These are phyloP conservation scores for Calameuta pallipes DNA, from an alignment of 2,888 invertebrate genomes.

Conservation along the genomic window DNA sequence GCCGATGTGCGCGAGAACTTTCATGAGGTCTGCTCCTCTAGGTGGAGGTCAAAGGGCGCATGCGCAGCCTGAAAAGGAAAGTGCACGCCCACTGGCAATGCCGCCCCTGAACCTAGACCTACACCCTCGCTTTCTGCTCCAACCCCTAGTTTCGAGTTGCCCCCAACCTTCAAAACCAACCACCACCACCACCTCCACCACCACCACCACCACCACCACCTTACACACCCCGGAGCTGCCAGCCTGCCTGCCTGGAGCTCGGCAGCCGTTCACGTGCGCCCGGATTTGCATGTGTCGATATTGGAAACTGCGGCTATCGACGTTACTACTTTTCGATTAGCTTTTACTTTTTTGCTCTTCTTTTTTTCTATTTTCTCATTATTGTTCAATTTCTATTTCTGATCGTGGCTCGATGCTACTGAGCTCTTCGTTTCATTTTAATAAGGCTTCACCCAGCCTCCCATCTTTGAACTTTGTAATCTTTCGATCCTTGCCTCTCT, in stretches of 20 bases:
- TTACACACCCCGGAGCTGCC: conserved; percentile 12
- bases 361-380: not conserved
- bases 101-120: conserved; percentile 62
- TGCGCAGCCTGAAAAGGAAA: conserved; percentile 63
- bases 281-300: not conserved
- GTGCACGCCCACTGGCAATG: conserved; percentile 59
- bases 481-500: not conserved
- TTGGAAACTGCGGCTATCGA: not conserved
- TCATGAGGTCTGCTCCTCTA: not conserved
- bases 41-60: conserved; percentile 38
- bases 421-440: not conserved
- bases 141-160: conserved; percentile 50
- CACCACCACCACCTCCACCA: not conserved
- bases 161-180: conserved; percentile 60
- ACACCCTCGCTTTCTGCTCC: conserved; percentile 46
- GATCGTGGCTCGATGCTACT: not conserved
- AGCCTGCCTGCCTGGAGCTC: not conserved
- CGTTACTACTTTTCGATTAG: not conserved
- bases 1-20: not conserved
- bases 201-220: not conserved
- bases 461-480: not conserved
- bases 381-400: not conserved
- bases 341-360: not conserved
- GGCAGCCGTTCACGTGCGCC: not conserved
- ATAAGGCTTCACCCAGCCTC: not conserved